Evolutionary conservation across 2,888 invertebrate genomes (phyloP), one percentile per base, ranked within the genome.

Genomic region (Malthinus seriepunctatus): DNA sequence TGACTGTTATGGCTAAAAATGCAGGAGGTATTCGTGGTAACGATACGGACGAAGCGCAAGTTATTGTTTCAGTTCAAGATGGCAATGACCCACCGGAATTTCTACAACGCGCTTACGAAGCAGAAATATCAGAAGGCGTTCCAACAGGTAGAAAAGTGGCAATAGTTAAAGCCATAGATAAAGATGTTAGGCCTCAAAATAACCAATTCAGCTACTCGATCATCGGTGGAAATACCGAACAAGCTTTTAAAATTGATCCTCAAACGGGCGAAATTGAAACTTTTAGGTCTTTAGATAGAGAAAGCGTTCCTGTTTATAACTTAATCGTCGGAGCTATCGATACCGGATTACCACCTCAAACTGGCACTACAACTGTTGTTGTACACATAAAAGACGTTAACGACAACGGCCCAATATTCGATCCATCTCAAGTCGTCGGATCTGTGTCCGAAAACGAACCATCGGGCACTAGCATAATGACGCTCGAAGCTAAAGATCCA

Each of bases 51-150:
- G 95, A 94, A 79, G 96, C 96, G 3, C 93, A 94, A 79, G 92
- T 97, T 0, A 91, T 93, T 46, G 90, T 97, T 62, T 90, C 92
- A 0, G 92, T 97, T 63, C 93, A 95, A 80, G 97, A 97, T 76
- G 96, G 96, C 12, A 97, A 97, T 74, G 97, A 97, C 80, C 95
- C 97, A 0, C 97, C 97, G 0, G 93, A 93, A 75, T 97, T 97
- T 75, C 78, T 89, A n/a, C 86, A 89, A 70, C 83, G 83, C 47
- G 75, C 85, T 12, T 97, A 97, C 75, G 89, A 90, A 71, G 86
- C 90, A 0, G 85, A 84, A 60, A 84, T 97, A 14, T 88, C 90
- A 1, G 97, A 97, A 81, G 92, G 90, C 12, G 89, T 89, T 0
- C 71, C 78, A 0, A 78, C 88, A 8, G 95, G 94, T 0, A 87